A percentile compares a stretch with the other conserved stretches of the same genome.
Conservation (phyloP, 2,797 vertebrate genomes). For the Rhabdophis nuchalis region DNA sequence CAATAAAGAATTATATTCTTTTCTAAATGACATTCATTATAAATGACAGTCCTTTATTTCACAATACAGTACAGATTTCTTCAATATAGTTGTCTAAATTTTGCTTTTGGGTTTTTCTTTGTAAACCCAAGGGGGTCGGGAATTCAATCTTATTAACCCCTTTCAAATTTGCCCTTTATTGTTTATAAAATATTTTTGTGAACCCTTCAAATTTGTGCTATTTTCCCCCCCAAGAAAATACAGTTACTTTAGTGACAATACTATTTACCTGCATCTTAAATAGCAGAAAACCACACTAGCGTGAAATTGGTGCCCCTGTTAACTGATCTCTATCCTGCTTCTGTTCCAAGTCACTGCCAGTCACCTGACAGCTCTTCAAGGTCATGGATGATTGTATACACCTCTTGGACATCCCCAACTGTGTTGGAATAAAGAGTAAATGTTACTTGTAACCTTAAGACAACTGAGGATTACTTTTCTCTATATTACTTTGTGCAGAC, state of each 20-base stretch:
- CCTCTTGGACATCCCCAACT: neutral
- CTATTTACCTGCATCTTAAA: neutral
- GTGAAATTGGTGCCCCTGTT: neutral
- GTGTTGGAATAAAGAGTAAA: neutral
- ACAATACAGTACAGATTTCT: neutral
- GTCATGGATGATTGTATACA: neutral
- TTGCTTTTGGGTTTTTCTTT: neutral
- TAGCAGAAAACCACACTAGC: neutral
- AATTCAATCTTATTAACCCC: neutral
- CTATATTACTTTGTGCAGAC: neutral
- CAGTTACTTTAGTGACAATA: neutral
- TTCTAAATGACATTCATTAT: neutral
- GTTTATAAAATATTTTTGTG: neutral
- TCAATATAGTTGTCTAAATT: neutral
- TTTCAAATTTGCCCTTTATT: neutral
- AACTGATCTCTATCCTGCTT: neutral
- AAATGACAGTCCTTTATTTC: neutral
- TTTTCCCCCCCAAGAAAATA: neutral
- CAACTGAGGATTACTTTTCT: neutral
- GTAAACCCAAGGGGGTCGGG: neutral
- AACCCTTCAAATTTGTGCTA: neutral
- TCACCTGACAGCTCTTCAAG: neutral
- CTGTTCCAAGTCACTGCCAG: neutral
- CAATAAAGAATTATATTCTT: too few species aligned
- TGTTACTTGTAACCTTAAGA: neutral